Conservation (phyloP, 2,888 invertebrate genomes). For the Pycnomerus fuliginosus region DNA sequence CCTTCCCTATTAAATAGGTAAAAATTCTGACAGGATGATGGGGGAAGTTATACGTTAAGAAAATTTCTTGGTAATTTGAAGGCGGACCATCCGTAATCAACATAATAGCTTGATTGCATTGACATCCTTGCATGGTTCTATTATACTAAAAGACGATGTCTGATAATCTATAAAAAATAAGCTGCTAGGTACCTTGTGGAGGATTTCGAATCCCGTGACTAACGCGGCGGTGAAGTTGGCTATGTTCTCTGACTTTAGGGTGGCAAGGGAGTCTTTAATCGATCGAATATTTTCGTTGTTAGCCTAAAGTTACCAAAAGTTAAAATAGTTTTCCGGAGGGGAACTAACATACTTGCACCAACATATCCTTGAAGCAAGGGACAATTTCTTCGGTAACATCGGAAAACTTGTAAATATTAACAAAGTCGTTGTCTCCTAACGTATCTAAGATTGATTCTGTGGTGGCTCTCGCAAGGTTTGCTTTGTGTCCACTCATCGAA, state of each 20-base stretch:
- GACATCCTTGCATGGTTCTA: slow-evolving; percentile 80
- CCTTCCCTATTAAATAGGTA: slow-evolving; percentile 92
- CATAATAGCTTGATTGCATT: slow-evolving; percentile 98
- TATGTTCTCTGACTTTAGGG: slow-evolving; percentile 73
- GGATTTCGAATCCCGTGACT: slow-evolving; percentile 87
- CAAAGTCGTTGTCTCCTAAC: slow-evolving; percentile 94
- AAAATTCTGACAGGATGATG: slow-evolving; percentile 94
- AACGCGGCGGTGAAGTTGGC: slow-evolving; percentile 92
- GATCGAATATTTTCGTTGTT: slow-evolving; percentile 80
- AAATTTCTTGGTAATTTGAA: slow-evolving; percentile 63
- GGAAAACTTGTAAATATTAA: slow-evolving; percentile 91
- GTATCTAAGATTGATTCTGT: slow-evolving; percentile 90
- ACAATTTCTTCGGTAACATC: slow-evolving; percentile 81
- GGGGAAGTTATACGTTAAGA: slow-evolving; percentile 83
- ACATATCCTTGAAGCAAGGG: slow-evolving; percentile 84
- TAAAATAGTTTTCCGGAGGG: neutral
- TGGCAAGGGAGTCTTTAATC: slow-evolving; percentile 73
- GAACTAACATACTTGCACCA: slow-evolving; percentile 70
- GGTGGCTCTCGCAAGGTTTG: slow-evolving; percentile 84
- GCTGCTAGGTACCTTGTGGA: slow-evolving; percentile 80
- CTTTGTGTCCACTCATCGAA: slow-evolving; percentile 81
- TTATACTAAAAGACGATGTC: slow-evolving; percentile 63
- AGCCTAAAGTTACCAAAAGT: slow-evolving; percentile 58
- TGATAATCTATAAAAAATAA: slow-evolving; percentile 4
- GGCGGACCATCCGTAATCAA: slow-evolving; percentile 93